Evolutionary conservation across 2,113 vertebrate species (phyloP), one percentile per base, ranked within the genome.

Genomic region (Lycaon pictus): DNA sequence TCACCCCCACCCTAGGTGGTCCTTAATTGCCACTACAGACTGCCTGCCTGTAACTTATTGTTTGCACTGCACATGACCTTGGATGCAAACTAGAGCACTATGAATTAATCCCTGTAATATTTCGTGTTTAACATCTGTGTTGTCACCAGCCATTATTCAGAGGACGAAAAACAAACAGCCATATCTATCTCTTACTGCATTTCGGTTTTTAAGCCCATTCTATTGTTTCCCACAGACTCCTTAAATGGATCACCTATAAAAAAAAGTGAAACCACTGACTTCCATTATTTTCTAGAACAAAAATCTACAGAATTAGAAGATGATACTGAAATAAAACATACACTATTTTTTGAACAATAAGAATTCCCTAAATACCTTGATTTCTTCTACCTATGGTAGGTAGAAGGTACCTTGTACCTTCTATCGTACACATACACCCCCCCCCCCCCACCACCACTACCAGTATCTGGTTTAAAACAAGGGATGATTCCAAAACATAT

Each of bases 31-130:
- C 10, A 60, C 90, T 88, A 88, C 90, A 95, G 87, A 90, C 92
- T 92, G 97, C 97, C 82, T 93, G 90, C 77, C 65, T 95, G 51
- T 98, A 97, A 98, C 93, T 97, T 96, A 98, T 87, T 97, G 95
- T 98, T 98, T 98, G 97, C 96, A 97, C 97, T 98, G 95, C 53
- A 63, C 32, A 62, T 98, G 98, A 98, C 98, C 97, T 98, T 98
- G 95, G 88, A 92, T 97, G 89, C 95, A 95, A 97, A 97, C 94
- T 97, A 95, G 32, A 96, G 82, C 93, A 84, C 74, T 89, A 93
- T 96, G 96, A 97, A 98, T 98, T 98, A 98, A 98, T 98, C 94
- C 97, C 93, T 95, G 93, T 97, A 97, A 97, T 98, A 97, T 95
- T 98, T 97, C 9, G 82, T 98, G 94, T 98, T 98, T 97, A 98